These are phyloP conservation scores for Campoplex capitator DNA, from an alignment of 2,888 invertebrate genomes.

Conservation along the genomic window DNA sequence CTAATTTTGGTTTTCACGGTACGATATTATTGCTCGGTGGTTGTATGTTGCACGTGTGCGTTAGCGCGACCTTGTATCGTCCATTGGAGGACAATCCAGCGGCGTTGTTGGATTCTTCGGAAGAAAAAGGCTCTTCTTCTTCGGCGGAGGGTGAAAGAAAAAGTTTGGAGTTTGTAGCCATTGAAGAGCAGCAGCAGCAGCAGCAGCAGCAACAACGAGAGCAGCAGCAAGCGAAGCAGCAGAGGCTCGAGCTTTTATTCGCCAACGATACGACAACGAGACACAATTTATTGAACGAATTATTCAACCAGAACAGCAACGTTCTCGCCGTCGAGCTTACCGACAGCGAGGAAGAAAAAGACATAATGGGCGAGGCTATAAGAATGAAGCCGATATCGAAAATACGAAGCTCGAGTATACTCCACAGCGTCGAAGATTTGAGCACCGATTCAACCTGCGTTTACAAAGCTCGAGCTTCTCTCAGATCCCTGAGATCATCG, in stretches of 20 bases:
- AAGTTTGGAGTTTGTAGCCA: slow-evolving; percentile 69
- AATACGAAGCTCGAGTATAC: slow-evolving; percentile 89
- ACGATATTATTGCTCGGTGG: slow-evolving; percentile 90
- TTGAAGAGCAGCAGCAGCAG: slow-evolving; percentile 61
- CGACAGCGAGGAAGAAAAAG: slow-evolving; percentile 86
- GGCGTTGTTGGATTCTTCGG: slow-evolving; percentile 69
- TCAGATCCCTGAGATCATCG: slow-evolving; percentile 79
- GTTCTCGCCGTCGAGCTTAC: slow-evolving; percentile 80
- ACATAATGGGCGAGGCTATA: slow-evolving; percentile 86
- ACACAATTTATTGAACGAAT: slow-evolving; percentile 83
- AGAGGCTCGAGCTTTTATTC: slow-evolving; percentile 82
- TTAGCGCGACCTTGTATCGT: slow-evolving; percentile 89
- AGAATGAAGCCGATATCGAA: slow-evolving; percentile 87
- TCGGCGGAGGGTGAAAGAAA: slow-evolving; percentile 38
- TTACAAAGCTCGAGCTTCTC: slow-evolving; percentile 87
- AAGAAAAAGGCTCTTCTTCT: slow-evolving; percentile 26
- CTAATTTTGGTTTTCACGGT: slow-evolving; percentile 90
- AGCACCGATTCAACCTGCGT: slow-evolving; percentile 92
- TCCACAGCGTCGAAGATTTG: slow-evolving; percentile 91
- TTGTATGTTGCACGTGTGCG: slow-evolving; percentile 91
- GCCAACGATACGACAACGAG: slow-evolving; percentile 80
- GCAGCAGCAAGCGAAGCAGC: slow-evolving; percentile 80
- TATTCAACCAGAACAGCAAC: slow-evolving; percentile 81
- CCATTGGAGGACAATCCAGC: slow-evolving; percentile 85
- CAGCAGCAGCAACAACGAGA: slow-evolving; percentile 60